These are phyloP conservation scores for Rhombomys opimus DNA, from an alignment of 2,113 vertebrate genomes.

Conservation along the genomic window DNA sequence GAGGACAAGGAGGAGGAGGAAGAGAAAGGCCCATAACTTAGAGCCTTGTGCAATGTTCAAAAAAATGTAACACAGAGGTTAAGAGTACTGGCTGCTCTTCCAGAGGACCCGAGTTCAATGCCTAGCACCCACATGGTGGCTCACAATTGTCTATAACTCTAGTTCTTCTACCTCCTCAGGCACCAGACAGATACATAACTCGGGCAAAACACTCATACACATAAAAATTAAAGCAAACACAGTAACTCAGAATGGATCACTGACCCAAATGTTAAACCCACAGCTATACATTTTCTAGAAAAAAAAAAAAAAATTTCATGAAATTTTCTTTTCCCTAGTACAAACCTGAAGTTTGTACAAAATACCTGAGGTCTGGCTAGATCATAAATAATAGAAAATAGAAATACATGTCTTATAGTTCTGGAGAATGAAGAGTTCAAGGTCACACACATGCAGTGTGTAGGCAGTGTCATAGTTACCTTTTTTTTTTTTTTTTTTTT, in stretches of 20 bases:
- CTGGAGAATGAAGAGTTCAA: not conserved
- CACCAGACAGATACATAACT: not conserved
- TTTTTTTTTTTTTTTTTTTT: not conserved
- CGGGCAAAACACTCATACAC: not conserved
- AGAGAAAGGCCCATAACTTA: not conserved
- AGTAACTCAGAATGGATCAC: not conserved
- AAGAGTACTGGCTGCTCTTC: not conserved
- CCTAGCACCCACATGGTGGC: not conserved
- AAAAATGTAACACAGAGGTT: not conserved
- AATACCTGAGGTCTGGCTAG: not conserved
- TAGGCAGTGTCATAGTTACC: not conserved
- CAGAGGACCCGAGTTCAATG: not conserved
- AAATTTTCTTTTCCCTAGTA: not conserved
- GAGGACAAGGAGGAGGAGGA: no score
- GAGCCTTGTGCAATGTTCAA: not conserved
- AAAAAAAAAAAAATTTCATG: not conserved
- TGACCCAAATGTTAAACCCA: not conserved
- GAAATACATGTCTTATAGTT: not conserved
- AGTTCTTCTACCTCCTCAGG: not conserved
- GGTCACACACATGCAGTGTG: not conserved
- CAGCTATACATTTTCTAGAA: not conserved
- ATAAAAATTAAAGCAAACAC: not conserved
- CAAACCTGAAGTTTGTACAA: not conserved
- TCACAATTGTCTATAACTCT: not conserved
- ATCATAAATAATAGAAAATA: not conserved